phyloP scores from a whole-genome alignment of 2,113 vertebrate species.

The Excalfactoria chinensis region DNA sequence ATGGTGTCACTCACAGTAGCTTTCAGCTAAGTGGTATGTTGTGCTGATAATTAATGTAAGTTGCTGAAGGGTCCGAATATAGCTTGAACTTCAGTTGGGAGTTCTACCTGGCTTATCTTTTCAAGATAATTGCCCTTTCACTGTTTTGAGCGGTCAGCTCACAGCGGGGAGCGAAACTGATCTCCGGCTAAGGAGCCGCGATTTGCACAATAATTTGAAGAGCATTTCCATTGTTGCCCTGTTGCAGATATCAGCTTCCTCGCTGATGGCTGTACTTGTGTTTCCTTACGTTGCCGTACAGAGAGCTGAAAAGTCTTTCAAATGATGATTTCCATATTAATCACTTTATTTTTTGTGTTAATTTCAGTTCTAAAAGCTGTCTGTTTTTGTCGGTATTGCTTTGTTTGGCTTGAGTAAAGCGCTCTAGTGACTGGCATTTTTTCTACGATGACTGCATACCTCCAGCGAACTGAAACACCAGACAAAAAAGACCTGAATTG shows the following conservation, averaged over 20 bases:
- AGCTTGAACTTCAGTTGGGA: background rate
- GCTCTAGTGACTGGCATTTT: background rate
- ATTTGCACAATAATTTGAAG: slow-evolving; percentile 65
- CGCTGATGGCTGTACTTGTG: background rate
- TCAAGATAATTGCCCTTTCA: background rate
- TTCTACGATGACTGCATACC: background rate
- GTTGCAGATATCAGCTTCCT: slow-evolving; percentile 16
- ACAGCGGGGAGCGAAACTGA: slow-evolving; percentile 4
- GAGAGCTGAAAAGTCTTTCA: slow-evolving; percentile 26
- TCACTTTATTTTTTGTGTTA: slow-evolving; percentile 37
- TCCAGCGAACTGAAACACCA: accelerated
- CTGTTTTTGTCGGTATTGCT: background rate
- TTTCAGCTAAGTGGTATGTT: background rate
- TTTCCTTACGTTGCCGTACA: background rate
- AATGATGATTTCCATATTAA: slow-evolving; percentile 38
- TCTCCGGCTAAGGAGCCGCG: background rate
- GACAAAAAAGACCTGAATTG: background rate
- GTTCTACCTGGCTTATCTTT: slow-evolving; percentile 11
- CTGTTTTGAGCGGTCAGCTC: background rate
- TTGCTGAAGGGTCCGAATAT: background rate
- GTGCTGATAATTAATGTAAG: background rate
- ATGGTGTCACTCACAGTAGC: background rate
- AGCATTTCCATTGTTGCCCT: slow-evolving; percentile 43
- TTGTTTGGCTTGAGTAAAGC: background rate
- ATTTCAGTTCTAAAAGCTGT: slow-evolving; percentile 25